Conservation (phyloP, 2,888 invertebrate species). For the Drosophila gaucha region DNA sequence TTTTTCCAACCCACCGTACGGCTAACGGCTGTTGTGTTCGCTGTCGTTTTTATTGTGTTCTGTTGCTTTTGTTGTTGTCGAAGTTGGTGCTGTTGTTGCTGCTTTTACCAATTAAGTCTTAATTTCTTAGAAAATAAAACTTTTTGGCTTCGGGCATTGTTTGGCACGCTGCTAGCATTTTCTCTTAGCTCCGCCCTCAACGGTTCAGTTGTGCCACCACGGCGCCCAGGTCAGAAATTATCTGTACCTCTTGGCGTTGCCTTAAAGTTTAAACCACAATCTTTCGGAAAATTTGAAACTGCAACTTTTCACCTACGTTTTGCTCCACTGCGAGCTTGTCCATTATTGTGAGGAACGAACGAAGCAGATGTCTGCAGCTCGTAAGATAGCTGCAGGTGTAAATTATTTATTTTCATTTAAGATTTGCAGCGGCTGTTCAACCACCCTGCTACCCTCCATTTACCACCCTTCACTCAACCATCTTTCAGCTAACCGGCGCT, state of each 20-base stretch:
- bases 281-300: slow-evolving; percentile 59
- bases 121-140: slow-evolving; percentile 80
- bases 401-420: slow-evolving; percentile 83
- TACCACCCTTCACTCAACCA: slow-evolving; percentile 1
- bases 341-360: slow-evolving; percentile 21
- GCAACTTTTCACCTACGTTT: slow-evolving; percentile 71
- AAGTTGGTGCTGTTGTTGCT: slow-evolving; percentile 57
- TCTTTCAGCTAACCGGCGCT: slow-evolving; percentile 10
- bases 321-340: slow-evolving; percentile 34
- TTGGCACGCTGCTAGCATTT: slow-evolving; percentile 51
- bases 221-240: slow-evolving; percentile 43
- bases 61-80: slow-evolving; percentile 20
- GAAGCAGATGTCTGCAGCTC: slow-evolving; percentile 34
- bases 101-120: slow-evolving; percentile 79
- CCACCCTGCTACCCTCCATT: not conserved
- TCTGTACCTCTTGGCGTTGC: slow-evolving; percentile 32
- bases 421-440: slow-evolving; percentile 52
- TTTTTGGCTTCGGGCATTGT: slow-evolving; percentile 75
- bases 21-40: slow-evolving; percentile 39
- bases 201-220: slow-evolving; percentile 53
- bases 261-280: slow-evolving; percentile 71
- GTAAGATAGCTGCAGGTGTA: slow-evolving; percentile 80
- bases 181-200: slow-evolving; percentile 24
- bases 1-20: slow-evolving; percentile 48
- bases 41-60: slow-evolving; percentile 49